Evolutionary conservation across 2,113 vertebrate species (phyloP), one percentile per base, ranked within the genome.

Genomic region (Monarcha castaneiventris): DNA sequence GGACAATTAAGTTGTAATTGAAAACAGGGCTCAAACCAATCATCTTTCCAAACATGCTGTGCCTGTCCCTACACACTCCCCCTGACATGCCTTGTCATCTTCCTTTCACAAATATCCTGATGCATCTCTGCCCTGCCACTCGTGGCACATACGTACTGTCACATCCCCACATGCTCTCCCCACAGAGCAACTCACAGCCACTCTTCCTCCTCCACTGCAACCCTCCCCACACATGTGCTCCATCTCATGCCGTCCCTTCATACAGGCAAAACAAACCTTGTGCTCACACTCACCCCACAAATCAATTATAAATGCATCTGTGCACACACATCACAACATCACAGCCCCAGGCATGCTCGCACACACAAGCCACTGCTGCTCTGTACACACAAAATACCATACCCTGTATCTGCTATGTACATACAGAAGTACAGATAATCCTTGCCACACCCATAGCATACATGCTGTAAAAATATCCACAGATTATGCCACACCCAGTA

Each of bases 391-490:
- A 44, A n/a, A 84, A 89, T 13, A 32, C 44, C 67, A 30, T 15
- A 43, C 26, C 13, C 32, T 46, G 16, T 23, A 41, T 68, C 71
- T 85, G 67, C 71, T 46, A 54, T 3, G 1, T 29, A 29, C 37
- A 5, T n/a, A 88, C 1, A 61, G 27, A 73, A 68, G 56, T 11
- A 75, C 25, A 41, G 85, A 77, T 63, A 89, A 90, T 61, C 78
- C 78, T 37, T 49, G 58, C 90, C 90, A 85, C 92, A 83, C 87
- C 88, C 88, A 54, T 1, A n/a, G 49, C 75, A 73, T 19, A 73
- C 71, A 37, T 52, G 75, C 82, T 68, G 72, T 84, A 75, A 87
- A 87, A 93, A 91, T 51, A 89, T 13, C 78, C 84, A 87, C 35
- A 7, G 56, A 59, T 56, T 56, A 67, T n/a, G 29, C 84, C 94